Evolutionary conservation across 2,797 vertebrate genomes (phyloP).

Genomic region (Kryptolebias ocellatus): DNA sequence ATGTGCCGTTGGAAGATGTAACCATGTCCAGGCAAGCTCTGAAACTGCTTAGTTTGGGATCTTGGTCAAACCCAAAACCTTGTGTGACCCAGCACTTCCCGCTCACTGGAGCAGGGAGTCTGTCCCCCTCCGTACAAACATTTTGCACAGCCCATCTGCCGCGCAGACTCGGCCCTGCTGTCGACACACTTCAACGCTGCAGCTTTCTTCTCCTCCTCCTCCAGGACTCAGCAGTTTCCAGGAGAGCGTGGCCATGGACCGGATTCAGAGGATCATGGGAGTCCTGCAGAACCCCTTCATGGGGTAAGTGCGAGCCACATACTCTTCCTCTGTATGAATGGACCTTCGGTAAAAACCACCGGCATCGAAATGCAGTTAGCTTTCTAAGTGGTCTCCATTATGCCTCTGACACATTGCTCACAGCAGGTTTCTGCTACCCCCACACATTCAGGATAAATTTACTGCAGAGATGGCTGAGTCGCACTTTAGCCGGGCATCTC

Average conservation of each 20-base stretch:
- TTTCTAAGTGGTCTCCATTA: slow-evolving; percentile 44
- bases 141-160: slow-evolving; percentile 75
- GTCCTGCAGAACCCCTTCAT: slow-evolving; percentile 84
- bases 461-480: slow-evolving; percentile 54
- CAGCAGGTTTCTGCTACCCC: slow-evolving; percentile 55
- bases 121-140: slow-evolving; percentile 59
- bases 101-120: slow-evolving; percentile 66
- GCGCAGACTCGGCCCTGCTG: slow-evolving; percentile 64
- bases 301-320: slow-evolving; percentile 74
- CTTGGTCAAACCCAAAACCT: slow-evolving; percentile 59
- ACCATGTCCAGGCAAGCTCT: slow-evolving; percentile 44
- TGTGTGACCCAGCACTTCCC: slow-evolving; percentile 72
- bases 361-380: slow-evolving; percentile 4
- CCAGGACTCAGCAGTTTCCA: slow-evolving; percentile 87
- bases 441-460: slow-evolving; percentile 58
- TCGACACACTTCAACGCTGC: slow-evolving; percentile 58
- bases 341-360: not conserved
- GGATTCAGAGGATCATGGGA: slow-evolving; percentile 88
- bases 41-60: slow-evolving; percentile 59
- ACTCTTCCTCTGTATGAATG: not conserved
- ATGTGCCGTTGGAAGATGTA: slow-evolving; percentile 25
- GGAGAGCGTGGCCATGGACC: slow-evolving; percentile 86
- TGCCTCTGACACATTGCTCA: slow-evolving; percentile 59
- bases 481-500: slow-evolving; percentile 57
- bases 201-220: slow-evolving; percentile 49